Base-by-base conservation (phyloP, 2,888 invertebrate genomes). In the Drosophila mulleri region DNA sequence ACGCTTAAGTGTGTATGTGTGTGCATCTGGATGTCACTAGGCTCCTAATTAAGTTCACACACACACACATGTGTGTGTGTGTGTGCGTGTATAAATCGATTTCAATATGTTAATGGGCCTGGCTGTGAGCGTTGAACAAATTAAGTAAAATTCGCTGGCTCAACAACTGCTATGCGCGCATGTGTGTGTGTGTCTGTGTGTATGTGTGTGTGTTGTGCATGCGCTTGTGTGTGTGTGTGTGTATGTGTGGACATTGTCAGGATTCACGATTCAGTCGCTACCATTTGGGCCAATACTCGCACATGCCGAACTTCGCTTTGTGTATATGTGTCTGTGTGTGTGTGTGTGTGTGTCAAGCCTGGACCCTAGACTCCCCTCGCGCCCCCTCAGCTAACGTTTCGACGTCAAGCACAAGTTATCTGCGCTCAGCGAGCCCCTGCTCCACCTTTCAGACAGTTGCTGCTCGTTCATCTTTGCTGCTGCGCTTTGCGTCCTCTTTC, bases 31-130 rank as follows among this genome's bases (percentile, higher is more conserved):
- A 64, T 60, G 66, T 32, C 52, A 69, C 69, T 69, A 52, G 59
- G 44, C 50, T 67, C 44, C 45, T 71, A 80, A 80, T 80, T 77
- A 71, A 77, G 78, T 69, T 68, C 53, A 48, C 58, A 61, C 58
- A 54, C 57, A 53, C 29, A 50, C 37, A 6, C 6, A 16, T 37
- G 2, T 3, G 4, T 41, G 18, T 35, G 11, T 42, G 26, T 44
- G 35, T 52, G n/a, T 47, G 11, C 18, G 2, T 54, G 29, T 39
- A 3, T 47, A 72, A 89, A 84, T 84, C 88, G 89, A 89, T 89
- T 84, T 69, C 83, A 87, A 89, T 89, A 84, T 77, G 84, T 85
- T 84, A 89, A 84, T 84, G 89, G 84, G 53, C 37, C 47, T 70
- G 63, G 48, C 62, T 67, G 72, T 65, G 68, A 88, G 70, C 68